phyloP scores from a whole-genome alignment of 2,888 invertebrate genomes.

The Campoplex nolae region DNA sequence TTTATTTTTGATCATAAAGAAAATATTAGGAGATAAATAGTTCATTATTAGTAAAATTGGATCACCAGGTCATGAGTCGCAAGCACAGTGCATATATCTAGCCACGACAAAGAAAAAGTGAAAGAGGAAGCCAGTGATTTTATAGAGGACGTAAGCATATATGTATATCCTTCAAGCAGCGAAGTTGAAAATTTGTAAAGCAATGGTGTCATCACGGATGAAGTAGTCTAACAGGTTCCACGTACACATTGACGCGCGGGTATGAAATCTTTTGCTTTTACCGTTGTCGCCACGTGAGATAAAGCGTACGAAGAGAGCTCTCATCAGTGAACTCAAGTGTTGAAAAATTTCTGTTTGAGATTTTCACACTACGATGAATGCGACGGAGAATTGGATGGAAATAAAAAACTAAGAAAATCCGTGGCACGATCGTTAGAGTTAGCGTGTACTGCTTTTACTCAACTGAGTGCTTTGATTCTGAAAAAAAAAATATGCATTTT shows the following conservation, averaged over 20 bases:
- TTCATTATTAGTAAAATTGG: conserved; percentile 5
- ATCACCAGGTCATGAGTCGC: conserved; percentile 21
- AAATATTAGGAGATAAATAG: not conserved
- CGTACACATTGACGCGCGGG: conserved; percentile 2
- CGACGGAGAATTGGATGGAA: conserved; percentile 7
- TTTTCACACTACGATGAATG: conserved; percentile 24
- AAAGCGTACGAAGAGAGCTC: conserved; percentile 17
- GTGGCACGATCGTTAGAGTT: not conserved
- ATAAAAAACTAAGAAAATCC: not conserved
- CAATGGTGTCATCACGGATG: conserved; percentile 57
- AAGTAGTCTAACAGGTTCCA: conserved; percentile 5
- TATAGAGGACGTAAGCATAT: conserved; percentile 9
- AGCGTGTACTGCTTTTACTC: not conserved
- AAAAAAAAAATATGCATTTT: not conserved
- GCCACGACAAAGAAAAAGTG: not conserved
- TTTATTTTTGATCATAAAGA: not conserved
- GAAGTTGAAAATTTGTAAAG: conserved; percentile 58
- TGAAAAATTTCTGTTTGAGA: conserved; percentile 31
- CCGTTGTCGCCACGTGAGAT: conserved; percentile 18
- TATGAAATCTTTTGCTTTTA: conserved; percentile 48
- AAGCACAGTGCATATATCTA: not conserved
- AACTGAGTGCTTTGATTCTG: not conserved
- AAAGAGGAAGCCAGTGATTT: conserved; percentile 20
- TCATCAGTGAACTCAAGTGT: conserved; percentile 30
- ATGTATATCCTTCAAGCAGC: conserved; percentile 28